phyloP scores from a whole-genome alignment of 1,140 invertebrate genomes.

The Drosophila chauvacae region DNA sequence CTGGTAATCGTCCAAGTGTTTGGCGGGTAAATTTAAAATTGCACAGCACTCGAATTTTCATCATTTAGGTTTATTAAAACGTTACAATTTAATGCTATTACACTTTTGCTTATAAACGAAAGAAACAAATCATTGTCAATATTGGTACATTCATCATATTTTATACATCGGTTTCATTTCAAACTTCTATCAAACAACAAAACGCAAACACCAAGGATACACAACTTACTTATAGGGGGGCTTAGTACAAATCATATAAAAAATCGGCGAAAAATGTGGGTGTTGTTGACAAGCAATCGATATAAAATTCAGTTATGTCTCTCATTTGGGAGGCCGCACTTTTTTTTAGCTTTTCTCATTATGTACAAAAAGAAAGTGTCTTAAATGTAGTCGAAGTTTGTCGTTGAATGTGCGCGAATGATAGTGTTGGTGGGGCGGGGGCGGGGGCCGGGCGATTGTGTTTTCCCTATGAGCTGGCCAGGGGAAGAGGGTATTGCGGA shows the following conservation, averaged over 20 bases:
- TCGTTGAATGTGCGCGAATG: conserved; percentile 75
- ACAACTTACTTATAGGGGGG: conserved; percentile 65
- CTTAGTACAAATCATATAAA: conserved; percentile 64
- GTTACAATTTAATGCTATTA: conserved; percentile 83
- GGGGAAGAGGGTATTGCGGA: conserved; percentile 63
- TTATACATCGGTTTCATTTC: conserved; percentile 76
- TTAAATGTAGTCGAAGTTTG: conserved; percentile 67
- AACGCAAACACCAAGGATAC: conserved; percentile 73
- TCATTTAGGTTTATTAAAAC: conserved; percentile 78
- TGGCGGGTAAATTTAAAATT: conserved; percentile 25
- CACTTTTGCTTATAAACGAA: conserved; percentile 83
- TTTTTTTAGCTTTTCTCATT: conserved; percentile 46
- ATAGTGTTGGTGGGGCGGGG: conserved; percentile 18
- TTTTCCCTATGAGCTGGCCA: conserved; percentile 40
- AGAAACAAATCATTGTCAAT: conserved; percentile 82
- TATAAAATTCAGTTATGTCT: conserved; percentile 79
- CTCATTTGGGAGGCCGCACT: conserved; percentile 52
- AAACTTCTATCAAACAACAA: conserved; percentile 76
- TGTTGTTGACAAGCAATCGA: conserved; percentile 59
- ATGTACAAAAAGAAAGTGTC: conserved; percentile 77
- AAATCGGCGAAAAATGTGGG: conserved; percentile 55
- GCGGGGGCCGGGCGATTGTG: conserved; percentile 17
- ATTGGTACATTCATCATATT: conserved; percentile 80
- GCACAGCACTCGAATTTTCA: conserved; percentile 24
- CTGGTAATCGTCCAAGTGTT: conserved; percentile 11